Percentiles rank a stretch among this genome's conserved stretches.
These are phyloP conservation scores for Aegithalos caudatus DNA, from an alignment of 2,113 vertebrate genomes.

Conservation along the genomic window DNA sequence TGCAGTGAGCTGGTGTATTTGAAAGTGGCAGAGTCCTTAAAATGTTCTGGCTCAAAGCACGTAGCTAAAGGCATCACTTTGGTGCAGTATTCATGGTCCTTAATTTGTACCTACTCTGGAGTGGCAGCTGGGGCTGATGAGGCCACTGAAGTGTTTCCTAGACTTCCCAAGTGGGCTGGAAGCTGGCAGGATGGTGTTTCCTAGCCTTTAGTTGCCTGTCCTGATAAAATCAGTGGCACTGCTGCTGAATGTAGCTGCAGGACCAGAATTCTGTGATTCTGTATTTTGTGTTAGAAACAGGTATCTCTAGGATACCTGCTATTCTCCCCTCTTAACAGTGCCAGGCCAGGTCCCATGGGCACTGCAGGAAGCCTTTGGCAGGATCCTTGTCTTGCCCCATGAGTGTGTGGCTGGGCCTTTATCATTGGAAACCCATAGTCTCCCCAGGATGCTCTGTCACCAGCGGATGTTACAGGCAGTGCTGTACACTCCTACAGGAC, in stretches of 20 bases:
- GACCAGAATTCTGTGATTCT: no score
- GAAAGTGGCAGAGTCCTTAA: neutral
- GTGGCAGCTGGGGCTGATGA: neutral
- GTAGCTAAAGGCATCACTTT: neutral
- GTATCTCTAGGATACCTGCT: neutral
- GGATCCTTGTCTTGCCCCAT: neutral
- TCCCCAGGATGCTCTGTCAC: neutral
- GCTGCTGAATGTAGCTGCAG: neutral
- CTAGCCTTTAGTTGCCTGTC: neutral
- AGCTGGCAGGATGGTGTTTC: neutral
- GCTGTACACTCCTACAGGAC: accelerated
- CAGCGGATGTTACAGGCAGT: accelerated
- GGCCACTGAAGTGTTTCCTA: neutral
- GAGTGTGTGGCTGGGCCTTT: neutral
- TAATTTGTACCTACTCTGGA: neutral
- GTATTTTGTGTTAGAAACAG: neutral
- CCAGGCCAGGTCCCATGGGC: neutral
- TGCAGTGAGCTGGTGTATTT: neutral
- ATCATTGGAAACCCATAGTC: neutral
- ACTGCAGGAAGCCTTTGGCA: neutral
- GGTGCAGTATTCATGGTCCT: neutral
- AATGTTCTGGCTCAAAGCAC: neutral
- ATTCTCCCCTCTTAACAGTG: neutral
- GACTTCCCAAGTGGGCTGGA: neutral
- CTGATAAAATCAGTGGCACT: neutral